These are phyloP conservation scores for Drosophila erecta DNA, from an alignment of 1,140 invertebrate genomes.

Conservation along the genomic window DNA sequence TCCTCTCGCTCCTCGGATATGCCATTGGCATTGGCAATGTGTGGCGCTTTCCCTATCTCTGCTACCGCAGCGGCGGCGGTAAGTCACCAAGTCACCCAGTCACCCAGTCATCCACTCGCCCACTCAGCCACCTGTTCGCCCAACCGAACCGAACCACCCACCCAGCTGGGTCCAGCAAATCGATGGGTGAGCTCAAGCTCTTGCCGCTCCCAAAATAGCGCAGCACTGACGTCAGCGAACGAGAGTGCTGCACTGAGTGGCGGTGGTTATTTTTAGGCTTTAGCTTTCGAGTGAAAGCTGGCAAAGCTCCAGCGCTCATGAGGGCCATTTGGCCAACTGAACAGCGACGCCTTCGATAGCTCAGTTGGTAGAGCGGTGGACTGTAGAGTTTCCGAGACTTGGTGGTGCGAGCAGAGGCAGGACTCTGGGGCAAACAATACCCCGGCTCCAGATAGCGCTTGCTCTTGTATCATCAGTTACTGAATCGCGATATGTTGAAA, in stretches of 20 bases:
- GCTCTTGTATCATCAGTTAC: constrained; percentile 59
- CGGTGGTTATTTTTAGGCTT: constrained; percentile 52
- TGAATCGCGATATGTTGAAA: constrained; percentile 81
- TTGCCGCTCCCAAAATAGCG: constrained; percentile 48
- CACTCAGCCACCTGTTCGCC: background rate
- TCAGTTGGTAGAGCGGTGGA: constrained; percentile 96
- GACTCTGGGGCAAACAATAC: constrained; percentile 58
- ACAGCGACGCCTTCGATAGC: constrained; percentile 89
- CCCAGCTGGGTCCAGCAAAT: background rate
- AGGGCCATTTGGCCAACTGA: constrained; percentile 15
- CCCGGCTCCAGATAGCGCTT: constrained; percentile 51
- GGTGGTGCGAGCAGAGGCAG: constrained; percentile 59
- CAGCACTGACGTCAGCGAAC: constrained; percentile 43
- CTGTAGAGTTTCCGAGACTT: constrained; percentile 87
- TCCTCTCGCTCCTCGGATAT: constrained; percentile 90
- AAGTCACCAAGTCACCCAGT: constrained; percentile 27
- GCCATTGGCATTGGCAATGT: constrained; percentile 93
- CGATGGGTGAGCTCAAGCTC: constrained; percentile 27
- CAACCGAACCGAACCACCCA: background rate
- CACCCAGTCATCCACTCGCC: background rate
- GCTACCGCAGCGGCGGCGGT: constrained; percentile 87
- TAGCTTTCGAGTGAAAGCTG: constrained; percentile 76
- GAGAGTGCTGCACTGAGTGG: constrained; percentile 3
- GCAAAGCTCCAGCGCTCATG: constrained; percentile 34
- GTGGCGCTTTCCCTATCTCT: constrained; percentile 92